Percentiles rank a stretch among this genome's conserved stretches.
Evolutionary conservation across 2,888 invertebrate genomes (phyloP).

Genomic region (Notodromas monacha): DNA sequence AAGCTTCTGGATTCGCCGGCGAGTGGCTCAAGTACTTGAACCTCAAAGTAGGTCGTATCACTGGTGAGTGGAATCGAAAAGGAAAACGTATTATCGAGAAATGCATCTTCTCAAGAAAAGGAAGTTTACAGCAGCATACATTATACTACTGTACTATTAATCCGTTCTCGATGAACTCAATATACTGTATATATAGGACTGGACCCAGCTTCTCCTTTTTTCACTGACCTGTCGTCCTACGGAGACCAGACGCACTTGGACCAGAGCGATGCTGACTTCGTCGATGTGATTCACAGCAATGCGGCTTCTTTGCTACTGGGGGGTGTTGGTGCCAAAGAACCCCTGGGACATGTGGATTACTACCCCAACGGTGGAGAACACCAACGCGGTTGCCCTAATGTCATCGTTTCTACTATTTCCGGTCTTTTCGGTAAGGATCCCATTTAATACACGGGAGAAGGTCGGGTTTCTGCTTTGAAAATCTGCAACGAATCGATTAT

Average conservation of each 20-base stretch:
- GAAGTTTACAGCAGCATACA: no score
- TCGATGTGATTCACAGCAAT: slow-evolving; percentile 73
- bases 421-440: no score
- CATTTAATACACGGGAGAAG: no score
- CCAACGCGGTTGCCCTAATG: slow-evolving; percentile 60
- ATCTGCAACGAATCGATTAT: no score
- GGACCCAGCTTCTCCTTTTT: slow-evolving; percentile 65
- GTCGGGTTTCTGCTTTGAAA: no score
- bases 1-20: slow-evolving; percentile 66
- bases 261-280: slow-evolving; percentile 48
- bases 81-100: no score
- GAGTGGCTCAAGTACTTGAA: slow-evolving; percentile 23
- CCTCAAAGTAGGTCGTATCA: slow-evolving; percentile 33
- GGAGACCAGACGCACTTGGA: slow-evolving; percentile 51
- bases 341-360: slow-evolving; percentile 61
- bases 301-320: slow-evolving; percentile 68
- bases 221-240: slow-evolving; percentile 32
- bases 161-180: neutral
- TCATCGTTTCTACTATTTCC: neutral
- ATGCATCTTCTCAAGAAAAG: no score
- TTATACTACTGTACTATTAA: no score
- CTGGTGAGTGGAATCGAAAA: no score
- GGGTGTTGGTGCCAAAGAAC: slow-evolving; percentile 57
- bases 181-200: slow-evolving; percentile 21
- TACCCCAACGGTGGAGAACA: slow-evolving; percentile 57